Conservation (phyloP, 2,797 vertebrate species). For the Trichosurus vulpecula region DNA sequence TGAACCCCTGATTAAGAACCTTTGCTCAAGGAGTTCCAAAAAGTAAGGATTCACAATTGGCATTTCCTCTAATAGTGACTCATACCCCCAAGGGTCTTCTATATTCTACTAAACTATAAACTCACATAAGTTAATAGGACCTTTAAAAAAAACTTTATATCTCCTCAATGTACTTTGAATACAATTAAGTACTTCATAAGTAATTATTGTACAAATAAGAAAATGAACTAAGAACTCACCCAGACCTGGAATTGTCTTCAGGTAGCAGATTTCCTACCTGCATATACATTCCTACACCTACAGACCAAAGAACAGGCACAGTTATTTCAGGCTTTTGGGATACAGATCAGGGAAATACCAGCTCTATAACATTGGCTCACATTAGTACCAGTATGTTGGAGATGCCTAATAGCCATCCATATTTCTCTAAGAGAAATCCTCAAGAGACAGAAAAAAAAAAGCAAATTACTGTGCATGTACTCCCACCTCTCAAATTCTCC, state of each 20-base stretch:
- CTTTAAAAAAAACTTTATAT: neutral
- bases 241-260: neutral
- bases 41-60: neutral
- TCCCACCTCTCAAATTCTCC: neutral
- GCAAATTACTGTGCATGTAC: neutral
- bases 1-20: neutral
- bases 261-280: neutral
- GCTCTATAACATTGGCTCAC: neutral
- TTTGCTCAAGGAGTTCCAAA: neutral
- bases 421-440: neutral
- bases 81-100: neutral
- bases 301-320: neutral
- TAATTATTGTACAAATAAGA: neutral
- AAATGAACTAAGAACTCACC: neutral
- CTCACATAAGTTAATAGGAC: neutral
- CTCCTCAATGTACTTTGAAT: neutral
- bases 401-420: neutral
- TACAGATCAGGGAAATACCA: neutral
- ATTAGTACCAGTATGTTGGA: neutral
- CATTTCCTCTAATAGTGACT: neutral
- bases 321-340: neutral
- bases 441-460: neutral
- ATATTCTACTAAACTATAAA: neutral
- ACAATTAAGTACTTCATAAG: neutral
- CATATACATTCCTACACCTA: neutral